Base-by-base conservation (phyloP, 2,113 vertebrate species). In the Microtus pennsylvanicus region DNA sequence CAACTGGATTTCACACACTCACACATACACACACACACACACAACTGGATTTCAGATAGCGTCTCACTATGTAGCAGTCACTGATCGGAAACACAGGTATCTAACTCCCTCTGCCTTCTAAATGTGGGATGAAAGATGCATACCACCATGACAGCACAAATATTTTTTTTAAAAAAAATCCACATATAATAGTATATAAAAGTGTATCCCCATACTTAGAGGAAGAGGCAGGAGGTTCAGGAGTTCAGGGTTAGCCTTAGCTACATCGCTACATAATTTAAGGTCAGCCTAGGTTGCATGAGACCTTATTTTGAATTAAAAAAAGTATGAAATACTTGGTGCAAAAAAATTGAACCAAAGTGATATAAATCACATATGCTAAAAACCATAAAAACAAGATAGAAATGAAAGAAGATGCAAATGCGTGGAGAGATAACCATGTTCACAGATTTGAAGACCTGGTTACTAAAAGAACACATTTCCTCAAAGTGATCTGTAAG, bases 141-240 rank as follows among this genome's bases (percentile, higher is more conserved):
- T 7, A 63, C 1, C 28, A 65, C 14, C 58, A 45, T 45, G 7
- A 63, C 10, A 28, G 24, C 28, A 67, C 42, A 67, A 65, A 6
- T 85, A 45, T 26, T 65, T 58, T 58, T 58, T 58, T 58, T 6
- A 33, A 85, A 21, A 14, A 42, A 33, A 28, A 38, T 50, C 2
- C 42, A 94, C 63, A 76, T 90, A n/a, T 35, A 89, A 77, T 47
- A 96, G 22, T 58, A 92, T 81, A 55, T 77, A 93, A 94, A 87
- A 38, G 26, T 67, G 10, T 67, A 33, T 86, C 26, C 16, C 63
- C 11, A 14, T n/a, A 86, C 61, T 67, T 86, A 0, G 16, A 86
- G n/a, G 52, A n/a, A 16, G 13, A 28, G 16, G 82, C 28, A 45
- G 61, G 16, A 67, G 38, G 82, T 33, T 67, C 38, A 11, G 14